Evolutionary conservation across 2,113 vertebrate species (phyloP), one percentile per base, ranked within the genome.

Genomic region (Brevimyrus niger): DNA sequence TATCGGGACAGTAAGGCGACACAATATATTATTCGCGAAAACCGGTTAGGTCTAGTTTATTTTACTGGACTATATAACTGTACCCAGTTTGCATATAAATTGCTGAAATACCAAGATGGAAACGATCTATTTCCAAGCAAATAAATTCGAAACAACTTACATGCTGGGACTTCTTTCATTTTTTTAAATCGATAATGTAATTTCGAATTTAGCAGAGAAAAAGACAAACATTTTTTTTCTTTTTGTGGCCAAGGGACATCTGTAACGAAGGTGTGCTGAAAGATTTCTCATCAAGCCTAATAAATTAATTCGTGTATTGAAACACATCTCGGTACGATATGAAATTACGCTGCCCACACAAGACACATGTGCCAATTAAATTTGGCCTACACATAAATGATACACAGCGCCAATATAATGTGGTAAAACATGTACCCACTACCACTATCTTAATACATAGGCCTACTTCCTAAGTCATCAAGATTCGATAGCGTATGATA

Each of bases 181-280:
- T 21, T 38, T 31, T 42, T 10, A 0, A 53, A 87, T 61, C 61
- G 27, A 46, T 69, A 2, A 80, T 82, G 38, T 23, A 27, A 76
- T 89, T 19, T 89, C 7, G 19, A 61, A 88, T 27, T 58, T 95
- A 91, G 91, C 92, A 91, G 89, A 92, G 95, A 95, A 95, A 96
- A 96, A 93, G 93, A 95, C 93, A 95, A 90, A 93, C 94, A 93
- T 96, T 95, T 94, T 95, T 93, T 96, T 94, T 96, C 94, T 96
- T 96, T 94, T 96, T 95, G 95, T 96, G 95, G 94, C 95, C 95
- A 95, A 96, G 95, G 95, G 95, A 96, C 94, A 96, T 96, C 95
- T 96, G 95, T 96, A 95, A 96, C 94, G 95, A 96, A 96, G 95
- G 95, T 96, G 95, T 96, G 95, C 96, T 94, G 93, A 95, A 96